phyloP scores from a whole-genome alignment of 2,113 vertebrate genomes.

The Proterorhinus semilunaris region DNA sequence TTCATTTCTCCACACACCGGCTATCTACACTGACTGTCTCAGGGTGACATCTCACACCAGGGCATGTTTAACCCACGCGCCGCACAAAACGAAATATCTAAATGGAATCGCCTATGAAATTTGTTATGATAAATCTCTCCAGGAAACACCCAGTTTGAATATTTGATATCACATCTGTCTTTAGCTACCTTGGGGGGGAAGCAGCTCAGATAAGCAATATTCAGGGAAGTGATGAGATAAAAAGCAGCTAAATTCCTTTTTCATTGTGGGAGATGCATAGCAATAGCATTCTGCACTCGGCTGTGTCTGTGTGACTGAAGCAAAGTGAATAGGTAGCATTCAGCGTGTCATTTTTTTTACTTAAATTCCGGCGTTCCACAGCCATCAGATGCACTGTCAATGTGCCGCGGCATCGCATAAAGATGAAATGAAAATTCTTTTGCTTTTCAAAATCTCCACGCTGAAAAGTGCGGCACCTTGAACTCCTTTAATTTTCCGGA shows the following conservation, averaged over 20 bases:
- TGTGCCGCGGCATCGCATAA: conserved; percentile 20
- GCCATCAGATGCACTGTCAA: conserved; percentile 58
- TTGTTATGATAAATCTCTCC: conserved; percentile 70
- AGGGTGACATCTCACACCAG: conserved; percentile 58
- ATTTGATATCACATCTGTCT: conserved; percentile 63
- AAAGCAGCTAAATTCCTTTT: conserved; percentile 61
- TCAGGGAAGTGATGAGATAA: conserved; percentile 66
- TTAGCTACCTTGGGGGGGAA: conserved; percentile 59
- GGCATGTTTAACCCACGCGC: conserved; percentile 60
- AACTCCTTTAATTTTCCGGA: conserved; percentile 59
- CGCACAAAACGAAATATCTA: conserved; percentile 70
- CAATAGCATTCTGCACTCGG: conserved; percentile 59
- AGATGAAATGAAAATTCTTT: conserved; percentile 54
- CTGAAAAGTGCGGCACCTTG: conserved; percentile 61
- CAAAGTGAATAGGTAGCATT: conserved; percentile 51
- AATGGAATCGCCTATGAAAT: conserved; percentile 72
- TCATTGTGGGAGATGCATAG: conserved; percentile 56
- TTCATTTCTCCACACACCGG: conserved; percentile 62
- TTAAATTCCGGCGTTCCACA: conserved; percentile 66
- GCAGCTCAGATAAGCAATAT: conserved; percentile 67
- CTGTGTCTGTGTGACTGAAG: conserved; percentile 60
- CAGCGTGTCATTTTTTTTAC: conserved; percentile 63
- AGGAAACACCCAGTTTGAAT: conserved; percentile 69
- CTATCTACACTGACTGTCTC: conserved; percentile 69
- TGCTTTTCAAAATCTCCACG: conserved; percentile 36